These are phyloP conservation scores for Nysson spinosus DNA, from an alignment of 2,888 invertebrate species.

Conservation along the genomic window DNA sequence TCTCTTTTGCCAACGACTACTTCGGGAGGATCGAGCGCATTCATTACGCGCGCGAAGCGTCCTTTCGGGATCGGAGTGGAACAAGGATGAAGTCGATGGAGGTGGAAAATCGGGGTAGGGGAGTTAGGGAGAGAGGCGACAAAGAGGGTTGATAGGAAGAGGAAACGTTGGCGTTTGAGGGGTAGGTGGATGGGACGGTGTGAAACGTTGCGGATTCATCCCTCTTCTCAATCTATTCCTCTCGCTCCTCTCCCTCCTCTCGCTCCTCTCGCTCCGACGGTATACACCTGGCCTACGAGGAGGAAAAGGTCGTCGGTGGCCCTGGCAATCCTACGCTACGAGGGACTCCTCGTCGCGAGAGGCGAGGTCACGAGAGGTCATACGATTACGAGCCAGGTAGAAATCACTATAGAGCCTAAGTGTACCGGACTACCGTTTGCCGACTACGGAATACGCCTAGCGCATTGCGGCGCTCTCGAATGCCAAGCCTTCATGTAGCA, in stretches of 20 bases:
- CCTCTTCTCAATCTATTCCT: slow-evolving; percentile 3
- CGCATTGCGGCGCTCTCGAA: too few relatives aligned
- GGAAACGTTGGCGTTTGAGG: slow-evolving; percentile 25
- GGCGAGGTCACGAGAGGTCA: slow-evolving; percentile 67
- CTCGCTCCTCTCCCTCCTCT: slow-evolving; percentile 15
- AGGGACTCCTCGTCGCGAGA: slow-evolving; percentile 47
- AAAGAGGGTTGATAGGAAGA: slow-evolving; percentile 13
- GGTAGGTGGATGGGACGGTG: slow-evolving; percentile 43
- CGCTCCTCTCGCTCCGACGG: slow-evolving; percentile 10
- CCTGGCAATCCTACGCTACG: slow-evolving; percentile 54
- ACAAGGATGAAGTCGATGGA: neutral
- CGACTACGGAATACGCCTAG: too few relatives aligned
- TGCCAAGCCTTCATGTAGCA: too few relatives aligned
- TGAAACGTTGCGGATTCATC: slow-evolving; percentile 33
- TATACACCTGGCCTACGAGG: slow-evolving; percentile 29
- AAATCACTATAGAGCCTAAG: slow-evolving; percentile 15
- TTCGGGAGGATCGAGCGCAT: slow-evolving; percentile 66
- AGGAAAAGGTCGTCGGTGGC: slow-evolving; percentile 60
- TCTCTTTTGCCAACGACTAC: slow-evolving; percentile 52
- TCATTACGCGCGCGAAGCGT: slow-evolving; percentile 66
- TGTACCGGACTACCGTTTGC: too few relatives aligned
- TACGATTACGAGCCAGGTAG: slow-evolving; percentile 52
- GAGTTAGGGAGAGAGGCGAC: slow-evolving; percentile 23
- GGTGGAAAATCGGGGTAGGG: neutral
- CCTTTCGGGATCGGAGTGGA: slow-evolving; percentile 56